These are phyloP conservation scores for Thomomys bottae DNA, from an alignment of 2,113 vertebrate genomes.

Conservation along the genomic window DNA sequence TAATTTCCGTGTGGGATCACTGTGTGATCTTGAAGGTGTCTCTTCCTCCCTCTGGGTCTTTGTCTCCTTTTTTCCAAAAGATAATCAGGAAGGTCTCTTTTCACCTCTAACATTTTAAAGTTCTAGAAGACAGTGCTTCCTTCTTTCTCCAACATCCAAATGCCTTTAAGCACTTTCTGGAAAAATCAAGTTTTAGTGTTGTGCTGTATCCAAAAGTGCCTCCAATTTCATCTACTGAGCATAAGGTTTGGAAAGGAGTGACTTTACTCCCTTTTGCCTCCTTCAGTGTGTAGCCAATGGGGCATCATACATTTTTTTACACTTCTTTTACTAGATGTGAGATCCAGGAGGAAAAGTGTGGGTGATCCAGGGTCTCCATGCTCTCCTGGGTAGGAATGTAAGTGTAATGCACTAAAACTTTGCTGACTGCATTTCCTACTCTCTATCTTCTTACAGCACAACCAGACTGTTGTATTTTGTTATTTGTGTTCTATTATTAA, in stretches of 20 bases:
- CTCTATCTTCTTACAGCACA: slow-evolving; percentile 3
- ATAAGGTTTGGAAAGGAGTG: slow-evolving; percentile 77
- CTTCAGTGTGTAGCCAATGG: slow-evolving; percentile 76
- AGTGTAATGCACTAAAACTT: not conserved
- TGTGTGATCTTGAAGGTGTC: not conserved
- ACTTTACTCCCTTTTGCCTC: slow-evolving; percentile 78
- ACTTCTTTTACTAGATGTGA: slow-evolving; percentile 77
- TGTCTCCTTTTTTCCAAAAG: slow-evolving; percentile 1
- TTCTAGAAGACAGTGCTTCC: slow-evolving; percentile 67
- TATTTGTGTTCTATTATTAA: slow-evolving; percentile 16
- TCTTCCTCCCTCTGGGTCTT: not conserved
- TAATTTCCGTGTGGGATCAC: not conserved
- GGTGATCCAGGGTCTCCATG: slow-evolving; percentile 68
- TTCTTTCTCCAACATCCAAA: slow-evolving; percentile 68
- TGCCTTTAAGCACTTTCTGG: slow-evolving; percentile 70
- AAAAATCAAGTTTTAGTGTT: slow-evolving; percentile 69
- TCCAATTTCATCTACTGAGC: slow-evolving; percentile 74
- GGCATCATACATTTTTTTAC: slow-evolving; percentile 79
- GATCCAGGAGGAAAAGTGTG: slow-evolving; percentile 76
- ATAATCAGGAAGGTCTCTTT: not conserved
- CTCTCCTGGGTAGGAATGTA: slow-evolving; percentile 61
- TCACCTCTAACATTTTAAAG: slow-evolving; percentile 60
- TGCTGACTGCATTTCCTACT: not conserved
- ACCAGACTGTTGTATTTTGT: slow-evolving; percentile 25
- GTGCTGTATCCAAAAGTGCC: slow-evolving; percentile 61